Base-by-base conservation (phyloP, 2,888 invertebrate species). In the Agrochola lota region DNA sequence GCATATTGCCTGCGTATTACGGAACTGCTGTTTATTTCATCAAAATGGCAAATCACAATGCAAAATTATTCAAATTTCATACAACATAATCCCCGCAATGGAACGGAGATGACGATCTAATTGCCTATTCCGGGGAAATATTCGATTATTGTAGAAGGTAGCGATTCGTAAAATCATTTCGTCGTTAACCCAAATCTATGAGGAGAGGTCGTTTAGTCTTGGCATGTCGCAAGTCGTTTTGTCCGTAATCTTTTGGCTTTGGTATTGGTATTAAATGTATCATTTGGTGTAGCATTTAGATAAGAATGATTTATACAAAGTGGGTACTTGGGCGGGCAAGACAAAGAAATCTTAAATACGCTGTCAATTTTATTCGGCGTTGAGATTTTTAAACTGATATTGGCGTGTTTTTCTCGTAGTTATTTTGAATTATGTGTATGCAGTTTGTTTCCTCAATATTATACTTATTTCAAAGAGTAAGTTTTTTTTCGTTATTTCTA, bases 51-150 rank as follows among this genome's bases (percentile, higher is more conserved):
- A 86, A 88, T 90, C 87, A 82, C 86, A 89, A 92, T 92, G 92
- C 89, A 90, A 93, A 93, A 92, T 94, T 94, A 94, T 93, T 93
- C 91, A 92, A 93, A 93, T 93, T 91, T 91, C 88, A 90, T 90
- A 89, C 90, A 85, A 90, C 87, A 90, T 91, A 91, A 92, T 92
- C 90, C 89, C 88, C 84, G 85, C 81, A 85, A 85, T 89, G 85
- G 91, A 88, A 90, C 87, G 84, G 89, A 90, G 91, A 91, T 87
- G 87, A 86, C 81, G 81, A 88, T 90, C 86, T 91, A 90, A 91
- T 91, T 91, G 89, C 85, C 89, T 85, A 90, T 91, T 91, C 90
- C 81, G 80, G 77, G 85, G 85, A 88, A 91, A 88, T 88, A 87
- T 91, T 90, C 87, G 90, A 90, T 90, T 87, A 90, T 91, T 89